These are phyloP conservation scores for Melitaea athalia DNA, from an alignment of 2,888 invertebrate species.

Conservation along the genomic window DNA sequence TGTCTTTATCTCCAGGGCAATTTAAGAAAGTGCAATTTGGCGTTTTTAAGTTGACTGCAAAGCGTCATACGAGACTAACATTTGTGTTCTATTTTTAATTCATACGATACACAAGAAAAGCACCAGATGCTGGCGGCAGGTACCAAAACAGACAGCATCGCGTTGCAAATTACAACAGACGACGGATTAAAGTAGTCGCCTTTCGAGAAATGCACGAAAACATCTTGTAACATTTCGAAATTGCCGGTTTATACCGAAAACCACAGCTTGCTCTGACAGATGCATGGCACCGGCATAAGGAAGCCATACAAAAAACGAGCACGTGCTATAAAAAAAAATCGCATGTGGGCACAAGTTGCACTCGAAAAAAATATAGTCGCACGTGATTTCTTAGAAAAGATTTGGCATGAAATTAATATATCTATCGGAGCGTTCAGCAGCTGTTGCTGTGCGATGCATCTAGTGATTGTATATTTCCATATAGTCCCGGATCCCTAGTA, in stretches of 20 bases:
- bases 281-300: conserved; percentile 70
- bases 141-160: conserved; percentile 70
- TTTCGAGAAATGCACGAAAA: not conserved
- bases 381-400: conserved; percentile 64
- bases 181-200: conserved; percentile 44
- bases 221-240: conserved; percentile 42
- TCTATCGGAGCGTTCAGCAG: conserved; percentile 51
- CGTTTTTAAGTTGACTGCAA: conserved; percentile 40
- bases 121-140: conserved; percentile 77
- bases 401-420: conserved; percentile 63
- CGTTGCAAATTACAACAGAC: conserved; percentile 70
- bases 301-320: conserved; percentile 72
- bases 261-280: conserved; percentile 78
- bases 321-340: conserved; percentile 78
- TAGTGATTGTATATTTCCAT: conserved; percentile 1
- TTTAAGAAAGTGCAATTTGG: conserved; percentile 34
- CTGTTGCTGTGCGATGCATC: conserved; percentile 40
- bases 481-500: no score
- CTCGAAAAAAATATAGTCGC: conserved; percentile 51
- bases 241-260: conserved; percentile 56
- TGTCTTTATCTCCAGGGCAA: conserved; percentile 27
- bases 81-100: conserved; percentile 67
- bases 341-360: conserved; percentile 80
- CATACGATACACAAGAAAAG: conserved; percentile 61
- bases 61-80: conserved; percentile 37